Evolutionary conservation across 2,113 vertebrate genomes (phyloP), one percentile per base, ranked within the genome.

Genomic region (Leucopternis melanops): DNA sequence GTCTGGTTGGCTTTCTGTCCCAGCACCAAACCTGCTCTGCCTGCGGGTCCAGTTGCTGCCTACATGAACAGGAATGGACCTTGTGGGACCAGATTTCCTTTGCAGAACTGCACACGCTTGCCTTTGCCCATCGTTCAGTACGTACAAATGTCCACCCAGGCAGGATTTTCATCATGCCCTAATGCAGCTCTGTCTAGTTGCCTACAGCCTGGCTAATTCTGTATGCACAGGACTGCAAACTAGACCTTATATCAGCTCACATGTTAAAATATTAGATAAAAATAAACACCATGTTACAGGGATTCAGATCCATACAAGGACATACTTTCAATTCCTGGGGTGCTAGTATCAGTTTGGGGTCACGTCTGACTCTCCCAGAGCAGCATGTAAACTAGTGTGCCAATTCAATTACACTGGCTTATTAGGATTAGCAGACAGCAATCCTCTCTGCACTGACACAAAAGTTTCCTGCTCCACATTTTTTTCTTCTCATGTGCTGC

Each of bases 331-430:
- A 0, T 57, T 92, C 86, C 75, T 63, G 59, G 34, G 40, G 50
- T 8, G 0, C 59, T 11, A 9, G 4, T 50, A 38, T 50, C 42
- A 63, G n/a, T 66, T 4, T 13, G 52, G 54, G 50, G 72, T 84
- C 72, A 50, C 0, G 0, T 18, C 65, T 42, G 50, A 65, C 63
- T 77, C 62, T 73, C 74, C 27, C 75, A 49, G 62, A 0, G 1
- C 90, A 93, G 34, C 58, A 71, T 18, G 36, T 38, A 65, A 95
- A 89, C 54, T 19, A 65, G 11, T 4, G 6, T 59, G 54, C 44
- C 80, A 78, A 71, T 63, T 81, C 47, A 79, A 44, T 78, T 86
- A 81, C 32, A 6, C 44, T 38, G 47, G 25, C 13, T 95, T 36
- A 85, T 57, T 75, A 61, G 74, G 66, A 90, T 94, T 79, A 94